Evolutionary conservation across 2,888 invertebrate genomes (phyloP), one percentile per base, ranked within the genome.

Genomic region (Catocala sponsa): DNA sequence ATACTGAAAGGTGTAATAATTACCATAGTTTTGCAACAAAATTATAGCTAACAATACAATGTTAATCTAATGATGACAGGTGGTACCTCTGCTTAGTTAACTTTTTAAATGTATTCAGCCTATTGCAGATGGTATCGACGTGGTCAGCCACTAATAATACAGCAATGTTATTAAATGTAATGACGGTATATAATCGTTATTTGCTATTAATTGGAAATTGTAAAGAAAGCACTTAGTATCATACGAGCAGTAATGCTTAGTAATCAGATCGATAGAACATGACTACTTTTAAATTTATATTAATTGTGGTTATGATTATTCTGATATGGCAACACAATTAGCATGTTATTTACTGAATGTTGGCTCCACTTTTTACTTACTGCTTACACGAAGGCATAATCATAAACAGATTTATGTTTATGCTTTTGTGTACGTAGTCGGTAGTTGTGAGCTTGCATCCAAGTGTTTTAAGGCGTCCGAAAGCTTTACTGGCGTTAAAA

Each of bases 21-120:
- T 42, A 56, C 33, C 10, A 38, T 54, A 49, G 10, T 49, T 56
- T 46, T 10, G n/a, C 12, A 35, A 50, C 44, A 50, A 35, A 47
- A 57, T 47, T 48, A 32, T 54, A 11, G 9, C n/a, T 9, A 11
- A 62, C 52, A 57, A 49, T 53, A 55, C 49, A 52, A 48, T 56
- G 51, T 49, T 48, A 59, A 38, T 7, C 25, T 65, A 69, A 59
- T 55, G 48, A 50, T 65, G 65, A 61, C 70, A 75, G 74, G 76
- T 76, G 74, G 47, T 32, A 25, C 1, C 43, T 46, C 35, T 52
- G 59, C 48, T 66, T 61, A 60, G 43, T 43, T 63, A 12, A 49
- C 49, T 63, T 53, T 61, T 61, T 53, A 52, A 65, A 74, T 63
- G 56, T 55, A 55, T 59, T 12, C 47, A 44, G 6, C 47, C 60